Evolutionary conservation across 2,797 vertebrate species (phyloP).

Genomic region (Phalanger gymnotis): DNA sequence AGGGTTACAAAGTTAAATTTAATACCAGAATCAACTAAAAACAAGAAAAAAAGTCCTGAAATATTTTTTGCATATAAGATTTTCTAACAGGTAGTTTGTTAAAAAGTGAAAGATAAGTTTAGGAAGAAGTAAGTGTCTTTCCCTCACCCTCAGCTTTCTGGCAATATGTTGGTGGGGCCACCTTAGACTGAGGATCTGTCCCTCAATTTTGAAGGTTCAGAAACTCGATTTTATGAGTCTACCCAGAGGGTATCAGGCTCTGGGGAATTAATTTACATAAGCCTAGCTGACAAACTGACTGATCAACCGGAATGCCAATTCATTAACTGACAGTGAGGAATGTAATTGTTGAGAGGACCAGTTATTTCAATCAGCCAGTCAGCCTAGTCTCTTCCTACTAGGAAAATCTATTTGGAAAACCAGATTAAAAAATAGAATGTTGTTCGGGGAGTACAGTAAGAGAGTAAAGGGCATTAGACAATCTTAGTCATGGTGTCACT

Average conservation of each 20-base stretch:
- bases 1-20: conserved; percentile 37
- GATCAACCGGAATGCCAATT: neutral
- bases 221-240: neutral
- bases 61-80: conserved; percentile 10
- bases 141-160: conserved; percentile 4
- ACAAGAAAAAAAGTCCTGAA: conserved; percentile 22
- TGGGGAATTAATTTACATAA: neutral
- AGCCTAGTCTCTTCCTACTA: neutral
- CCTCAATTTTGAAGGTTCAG: neutral
- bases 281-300: neutral
- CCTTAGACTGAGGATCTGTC: neutral
- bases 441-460: neutral
- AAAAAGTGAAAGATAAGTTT: conserved; percentile 45
- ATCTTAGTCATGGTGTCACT: neutral
- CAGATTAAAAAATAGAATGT: neutral
- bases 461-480: neutral
- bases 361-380: neutral
- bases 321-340: neutral
- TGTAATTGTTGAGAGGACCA: neutral
- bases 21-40: conserved; percentile 34
- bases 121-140: conserved; percentile 24
- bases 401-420: neutral
- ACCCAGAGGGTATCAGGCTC: neutral
- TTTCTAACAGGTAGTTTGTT: conserved; percentile 34
- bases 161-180: neutral